Evolutionary conservation across 1,140 invertebrate species (phyloP).

Genomic region (Acromyrmex echinatior): DNA sequence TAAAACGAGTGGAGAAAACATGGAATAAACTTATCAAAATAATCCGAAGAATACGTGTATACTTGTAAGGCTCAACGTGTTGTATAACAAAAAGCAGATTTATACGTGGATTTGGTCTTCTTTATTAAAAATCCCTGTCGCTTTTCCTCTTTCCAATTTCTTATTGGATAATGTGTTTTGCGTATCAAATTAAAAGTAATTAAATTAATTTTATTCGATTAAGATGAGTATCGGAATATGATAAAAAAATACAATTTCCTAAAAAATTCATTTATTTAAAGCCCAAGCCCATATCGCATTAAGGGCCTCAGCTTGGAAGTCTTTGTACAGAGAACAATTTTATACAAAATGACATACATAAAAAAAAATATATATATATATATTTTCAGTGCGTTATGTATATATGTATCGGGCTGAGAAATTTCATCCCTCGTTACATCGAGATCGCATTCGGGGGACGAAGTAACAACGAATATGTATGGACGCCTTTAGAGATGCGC

Average conservation of each 20-base stretch:
- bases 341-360: slow-evolving; percentile 82
- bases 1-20: slow-evolving; percentile 36
- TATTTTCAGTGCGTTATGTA: slow-evolving; percentile 51
- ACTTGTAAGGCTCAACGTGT: slow-evolving; percentile 84
- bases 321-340: slow-evolving; percentile 82
- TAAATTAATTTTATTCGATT: background rate
- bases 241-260: slow-evolving; percentile 54
- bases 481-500: slow-evolving; percentile 6
- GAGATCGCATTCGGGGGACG: slow-evolving; percentile 48
- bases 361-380: slow-evolving; percentile 29
- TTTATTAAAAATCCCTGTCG: slow-evolving; percentile 60
- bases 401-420: slow-evolving; percentile 60
- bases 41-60: slow-evolving; percentile 81
- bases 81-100: slow-evolving; percentile 85
- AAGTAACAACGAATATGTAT: slow-evolving; percentile 27
- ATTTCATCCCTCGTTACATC: slow-evolving; percentile 69
- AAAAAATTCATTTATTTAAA: slow-evolving; percentile 85
- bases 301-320: slow-evolving; percentile 66
- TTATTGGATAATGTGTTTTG: slow-evolving; percentile 1
- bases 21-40: slow-evolving; percentile 73
- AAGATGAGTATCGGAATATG: background rate
- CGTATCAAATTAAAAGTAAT: slow-evolving; percentile 5
- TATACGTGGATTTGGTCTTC: slow-evolving; percentile 78
- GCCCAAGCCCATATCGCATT: slow-evolving; percentile 63
- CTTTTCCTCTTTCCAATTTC: background rate